Percentiles rank a stretch among this genome's conserved stretches.
phyloP scores from a whole-genome alignment of 2,888 invertebrate genomes.

The Cylloceria caligata region DNA sequence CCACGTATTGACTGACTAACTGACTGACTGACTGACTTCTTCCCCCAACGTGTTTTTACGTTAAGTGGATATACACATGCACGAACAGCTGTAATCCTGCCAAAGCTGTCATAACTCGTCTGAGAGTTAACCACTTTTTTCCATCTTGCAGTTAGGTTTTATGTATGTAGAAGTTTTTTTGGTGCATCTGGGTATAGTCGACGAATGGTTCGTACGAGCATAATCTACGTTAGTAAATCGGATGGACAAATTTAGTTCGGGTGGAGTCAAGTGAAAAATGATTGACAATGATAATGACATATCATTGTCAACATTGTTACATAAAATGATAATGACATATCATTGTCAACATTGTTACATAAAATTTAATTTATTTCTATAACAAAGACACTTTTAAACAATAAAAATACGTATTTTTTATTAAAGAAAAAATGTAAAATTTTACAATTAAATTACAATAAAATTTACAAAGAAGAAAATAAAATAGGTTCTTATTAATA shows the following conservation, averaged over 20 bases:
- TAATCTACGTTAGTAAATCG: constrained; percentile 22
- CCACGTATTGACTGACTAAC: constrained; percentile 59
- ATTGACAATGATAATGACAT: too few species aligned
- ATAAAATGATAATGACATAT: too few species aligned
- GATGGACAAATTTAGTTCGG: constrained; percentile 9
- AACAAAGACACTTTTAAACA: too few species aligned
- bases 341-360: too few species aligned
- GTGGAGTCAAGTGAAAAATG: too few species aligned
- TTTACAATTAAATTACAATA: too few species aligned
- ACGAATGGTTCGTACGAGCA: neutral
- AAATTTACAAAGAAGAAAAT: too few species aligned
- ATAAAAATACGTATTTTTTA: too few species aligned
- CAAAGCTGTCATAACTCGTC: constrained; percentile 53
- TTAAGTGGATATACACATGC: constrained; percentile 40
- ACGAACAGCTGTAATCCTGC: constrained; percentile 54
- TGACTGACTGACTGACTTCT: constrained; percentile 29
- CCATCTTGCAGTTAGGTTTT: constrained; percentile 14
- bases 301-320: too few species aligned
- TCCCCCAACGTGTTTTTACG: constrained; percentile 26
- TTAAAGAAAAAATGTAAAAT: too few species aligned
- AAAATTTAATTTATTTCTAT: too few species aligned
- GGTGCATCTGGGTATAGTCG: neutral
- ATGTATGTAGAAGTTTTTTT: constrained; percentile 19
- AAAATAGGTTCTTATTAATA: too few species aligned
- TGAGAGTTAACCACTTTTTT: constrained; percentile 36